Evolutionary conservation across 2,113 vertebrate species (phyloP).

Genomic region (Brachypodius melanocephalos): DNA sequence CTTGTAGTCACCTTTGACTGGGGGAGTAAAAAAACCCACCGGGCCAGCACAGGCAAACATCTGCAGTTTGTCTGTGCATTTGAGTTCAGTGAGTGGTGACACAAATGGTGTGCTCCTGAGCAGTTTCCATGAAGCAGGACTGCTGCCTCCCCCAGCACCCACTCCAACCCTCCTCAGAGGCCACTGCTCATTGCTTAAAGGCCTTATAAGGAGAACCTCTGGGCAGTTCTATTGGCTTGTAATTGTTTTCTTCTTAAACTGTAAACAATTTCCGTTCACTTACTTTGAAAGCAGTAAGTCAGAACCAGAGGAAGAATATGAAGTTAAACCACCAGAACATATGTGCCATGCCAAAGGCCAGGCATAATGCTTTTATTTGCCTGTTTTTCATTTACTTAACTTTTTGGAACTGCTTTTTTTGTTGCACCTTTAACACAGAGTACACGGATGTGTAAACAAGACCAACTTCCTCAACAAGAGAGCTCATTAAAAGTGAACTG

Average conservation of each 20-base stretch:
- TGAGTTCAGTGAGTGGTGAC: background rate
- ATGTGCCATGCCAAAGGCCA: background rate
- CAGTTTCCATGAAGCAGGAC: background rate
- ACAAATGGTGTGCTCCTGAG: accelerated
- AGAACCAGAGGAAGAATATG: background rate
- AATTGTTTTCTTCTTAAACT: background rate
- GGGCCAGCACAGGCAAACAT: background rate
- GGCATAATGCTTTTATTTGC: background rate
- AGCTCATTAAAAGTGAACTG: background rate
- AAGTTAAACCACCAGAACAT: background rate
- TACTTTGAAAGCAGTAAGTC: background rate
- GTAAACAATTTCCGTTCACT: background rate
- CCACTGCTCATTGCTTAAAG: background rate
- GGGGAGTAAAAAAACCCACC: accelerated
- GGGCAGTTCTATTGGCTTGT: background rate
- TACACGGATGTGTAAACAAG: background rate
- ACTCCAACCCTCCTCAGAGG: background rate
- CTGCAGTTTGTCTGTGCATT: background rate
- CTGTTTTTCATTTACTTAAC: background rate
- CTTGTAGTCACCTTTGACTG: background rate
- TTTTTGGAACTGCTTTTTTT: background rate
- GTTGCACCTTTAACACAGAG: background rate
- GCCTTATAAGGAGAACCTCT: background rate
- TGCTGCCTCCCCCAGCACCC: accelerated
- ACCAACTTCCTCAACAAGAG: background rate